Conservation (phyloP, 35 echinoderm and acorn worm genomes). For the Stichopus chloronotus region DNA sequence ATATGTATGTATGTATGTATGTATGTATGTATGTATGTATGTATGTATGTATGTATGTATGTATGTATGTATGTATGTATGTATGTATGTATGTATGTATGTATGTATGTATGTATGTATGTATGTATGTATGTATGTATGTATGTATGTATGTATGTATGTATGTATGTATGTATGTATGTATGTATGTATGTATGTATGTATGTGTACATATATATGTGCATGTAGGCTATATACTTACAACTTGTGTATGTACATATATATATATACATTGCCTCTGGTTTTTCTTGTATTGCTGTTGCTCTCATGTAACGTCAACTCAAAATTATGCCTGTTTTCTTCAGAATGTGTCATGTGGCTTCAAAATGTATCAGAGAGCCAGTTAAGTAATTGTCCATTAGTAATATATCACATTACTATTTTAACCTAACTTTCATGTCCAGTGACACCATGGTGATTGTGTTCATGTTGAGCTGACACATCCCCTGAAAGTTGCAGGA, state of each 20-base stretch:
- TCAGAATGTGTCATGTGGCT: too few species aligned
- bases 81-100: conserved; percentile 11
- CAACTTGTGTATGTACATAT: neutral
- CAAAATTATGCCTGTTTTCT: too few species aligned
- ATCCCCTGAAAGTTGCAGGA: too few species aligned
- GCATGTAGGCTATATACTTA: neutral
- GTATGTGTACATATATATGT: neutral
- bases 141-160: conserved; percentile 30
- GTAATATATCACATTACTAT: too few species aligned
- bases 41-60: conserved; percentile 26
- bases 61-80: conserved; percentile 12
- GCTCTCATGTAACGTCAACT: too few species aligned
- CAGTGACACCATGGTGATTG: too few species aligned
- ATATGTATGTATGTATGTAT: conserved; percentile 8
- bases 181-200: conserved; percentile 21
- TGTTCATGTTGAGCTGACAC: too few species aligned
- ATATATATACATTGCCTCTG: neutral
- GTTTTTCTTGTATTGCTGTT: too few species aligned
- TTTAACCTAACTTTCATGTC: too few species aligned
- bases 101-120: conserved; percentile 19
- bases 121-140: conserved; percentile 19
- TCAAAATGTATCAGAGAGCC: too few species aligned
- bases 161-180: conserved; percentile 1
- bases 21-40: conserved; percentile 11
- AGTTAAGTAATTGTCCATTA: too few species aligned